Evolutionary conservation across 2,797 vertebrate species (phyloP), one percentile per base, ranked within the genome.

Genomic region (Sebastes wilsoni): DNA sequence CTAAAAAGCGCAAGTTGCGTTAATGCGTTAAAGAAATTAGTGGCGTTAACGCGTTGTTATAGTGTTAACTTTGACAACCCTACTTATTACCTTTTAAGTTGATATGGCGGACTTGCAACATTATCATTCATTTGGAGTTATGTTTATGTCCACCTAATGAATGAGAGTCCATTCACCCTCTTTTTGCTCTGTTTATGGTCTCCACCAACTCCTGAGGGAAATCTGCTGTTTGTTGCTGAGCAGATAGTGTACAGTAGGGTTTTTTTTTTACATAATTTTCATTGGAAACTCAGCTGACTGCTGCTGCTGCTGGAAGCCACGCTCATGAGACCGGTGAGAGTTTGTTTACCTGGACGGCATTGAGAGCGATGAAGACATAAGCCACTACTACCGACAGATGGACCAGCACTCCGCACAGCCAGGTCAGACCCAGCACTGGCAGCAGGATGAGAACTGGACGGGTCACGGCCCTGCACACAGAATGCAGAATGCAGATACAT

Each of bases 361-460:
- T 98, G 80, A 99, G 96, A 66, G 93, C 84, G 0, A 98, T 95
- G 82, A 98, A 97, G 20, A 97, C 60, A 0, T 97, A 99, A 1
- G 97, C 96, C 82, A 97, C 92, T 0, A 95, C 56, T 0, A 97
- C 92, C 76, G 96, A 97, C 62, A 98, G 94, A 84, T 98, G 97
- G 6, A 97, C 97, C 25, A 99, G 94, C 38, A 98, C 61, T 4
- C 98, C 97, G 14, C 97, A 98, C 6, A 97, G 87, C 98, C 98
- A 98, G n/a, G 97, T 98, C 70, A 99, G 95, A 49, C 98, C 97
- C 89, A 99, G 94, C 22, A 98, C 94, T 0, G 98, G 97, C 74
- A 98, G 95, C 72, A 99, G 94, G 71, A 98, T 97, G 75, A 98
- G 94, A 36, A 98, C 66, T 0, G 97, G 98, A 7, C 98, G 97